These are phyloP conservation scores for Penaeus monodon DNA, from an alignment of 2,888 invertebrate species.

Conservation along the genomic window DNA sequence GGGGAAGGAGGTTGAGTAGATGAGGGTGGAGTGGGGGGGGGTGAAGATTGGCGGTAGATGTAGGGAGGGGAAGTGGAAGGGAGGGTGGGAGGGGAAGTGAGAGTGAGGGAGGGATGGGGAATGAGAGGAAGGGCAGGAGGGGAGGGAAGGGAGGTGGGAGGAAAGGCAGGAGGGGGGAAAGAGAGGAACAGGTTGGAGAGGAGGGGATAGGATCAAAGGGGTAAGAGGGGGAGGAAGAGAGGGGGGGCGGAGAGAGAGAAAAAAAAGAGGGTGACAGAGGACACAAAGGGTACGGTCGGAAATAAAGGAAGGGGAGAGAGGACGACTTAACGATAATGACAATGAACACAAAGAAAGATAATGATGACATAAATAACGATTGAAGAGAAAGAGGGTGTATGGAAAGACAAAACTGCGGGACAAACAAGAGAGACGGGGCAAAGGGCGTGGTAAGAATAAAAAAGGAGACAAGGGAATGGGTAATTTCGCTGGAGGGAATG, in stretches of 20 bases:
- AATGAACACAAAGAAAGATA: background rate
- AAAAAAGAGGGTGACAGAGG: background rate
- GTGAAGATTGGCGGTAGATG: too few relatives aligned
- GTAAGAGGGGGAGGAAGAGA: background rate
- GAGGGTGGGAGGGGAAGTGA: background rate
- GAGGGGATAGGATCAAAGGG: background rate
- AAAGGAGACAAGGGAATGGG: background rate
- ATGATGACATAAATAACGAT: conserved; percentile 7
- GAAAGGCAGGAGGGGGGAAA: background rate
- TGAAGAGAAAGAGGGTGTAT: background rate
- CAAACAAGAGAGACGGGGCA: background rate
- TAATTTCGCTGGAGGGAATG: background rate
- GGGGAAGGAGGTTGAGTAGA: too few relatives aligned
- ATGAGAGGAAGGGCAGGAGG: background rate
- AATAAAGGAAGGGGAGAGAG: conserved; percentile 12
- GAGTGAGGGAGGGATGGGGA: background rate
- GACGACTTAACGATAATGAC: conserved; percentile 5
- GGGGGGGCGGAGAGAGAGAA: background rate
- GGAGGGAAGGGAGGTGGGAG: background rate
- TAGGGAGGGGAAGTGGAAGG: too few relatives aligned
- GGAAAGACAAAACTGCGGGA: background rate
- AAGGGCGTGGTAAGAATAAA: background rate
- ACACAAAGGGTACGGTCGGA: too few relatives aligned
- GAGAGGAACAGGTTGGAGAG: background rate
- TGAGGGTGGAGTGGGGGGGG: too few relatives aligned